Evolutionary conservation across 2,888 invertebrate species (phyloP).

Genomic region (Drosophila birchii): DNA sequence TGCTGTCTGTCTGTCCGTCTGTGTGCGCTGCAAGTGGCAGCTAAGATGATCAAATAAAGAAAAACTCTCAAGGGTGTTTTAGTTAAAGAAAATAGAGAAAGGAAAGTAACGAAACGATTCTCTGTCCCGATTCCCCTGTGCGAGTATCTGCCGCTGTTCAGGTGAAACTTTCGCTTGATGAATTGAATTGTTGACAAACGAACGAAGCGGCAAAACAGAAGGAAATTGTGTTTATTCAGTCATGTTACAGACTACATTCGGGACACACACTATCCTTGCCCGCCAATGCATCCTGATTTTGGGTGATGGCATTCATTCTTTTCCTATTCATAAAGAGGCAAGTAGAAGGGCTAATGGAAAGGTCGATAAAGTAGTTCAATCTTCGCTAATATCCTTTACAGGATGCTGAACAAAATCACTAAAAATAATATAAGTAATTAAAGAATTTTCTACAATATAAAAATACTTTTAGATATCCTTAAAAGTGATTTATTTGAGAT

Average conservation of each 20-base stretch:
- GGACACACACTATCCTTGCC: neutral
- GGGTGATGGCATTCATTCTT: neutral
- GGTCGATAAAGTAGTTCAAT: neutral
- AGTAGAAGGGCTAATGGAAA: too few relatives aligned
- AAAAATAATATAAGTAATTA: neutral
- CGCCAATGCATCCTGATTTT: conserved; percentile 1
- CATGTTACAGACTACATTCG: conserved; percentile 66
- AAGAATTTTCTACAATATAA: neutral
- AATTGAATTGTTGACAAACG: conserved; percentile 80
- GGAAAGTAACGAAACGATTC: conserved; percentile 68
- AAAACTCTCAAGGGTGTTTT: conserved; percentile 76
- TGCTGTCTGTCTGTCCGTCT: conserved; percentile 55
- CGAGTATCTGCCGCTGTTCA: conserved; percentile 28
- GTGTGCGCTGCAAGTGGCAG: conserved; percentile 73
- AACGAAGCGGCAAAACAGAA: conserved; percentile 70
- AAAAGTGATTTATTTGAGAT: neutral
- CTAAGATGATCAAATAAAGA: conserved; percentile 79
- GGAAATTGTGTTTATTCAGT: conserved; percentile 79
- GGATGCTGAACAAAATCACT: neutral
- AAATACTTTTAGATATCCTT: neutral
- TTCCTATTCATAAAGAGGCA: neutral
- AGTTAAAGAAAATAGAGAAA: conserved; percentile 74
- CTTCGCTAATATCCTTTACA: neutral
- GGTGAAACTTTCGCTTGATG: conserved; percentile 75
- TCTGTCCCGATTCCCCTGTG: conserved; percentile 1